phyloP scores from a whole-genome alignment of 2,797 vertebrate genomes.

The Octomys mimax region DNA sequence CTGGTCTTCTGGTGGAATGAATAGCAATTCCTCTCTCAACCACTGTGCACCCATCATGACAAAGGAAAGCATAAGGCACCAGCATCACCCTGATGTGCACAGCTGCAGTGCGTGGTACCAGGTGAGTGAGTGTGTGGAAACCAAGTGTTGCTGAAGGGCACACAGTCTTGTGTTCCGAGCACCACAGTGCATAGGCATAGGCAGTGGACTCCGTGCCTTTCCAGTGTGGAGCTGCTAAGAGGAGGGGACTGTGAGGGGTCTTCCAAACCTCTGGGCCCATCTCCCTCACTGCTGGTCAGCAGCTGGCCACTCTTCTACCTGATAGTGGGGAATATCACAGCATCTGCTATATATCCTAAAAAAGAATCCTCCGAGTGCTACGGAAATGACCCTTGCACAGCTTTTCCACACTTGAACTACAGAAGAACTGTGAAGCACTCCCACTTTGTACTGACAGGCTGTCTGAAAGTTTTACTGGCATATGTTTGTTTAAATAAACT shows the following conservation, averaged over 20 bases:
- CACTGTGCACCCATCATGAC: background rate
- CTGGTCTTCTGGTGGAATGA: background rate
- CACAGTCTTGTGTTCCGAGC: background rate
- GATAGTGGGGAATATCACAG: background rate
- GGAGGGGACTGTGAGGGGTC: background rate
- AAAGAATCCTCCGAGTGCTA: conserved; percentile 20
- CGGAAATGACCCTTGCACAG: background rate
- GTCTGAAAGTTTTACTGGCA: background rate
- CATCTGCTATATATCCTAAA: background rate
- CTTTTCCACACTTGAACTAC: background rate
- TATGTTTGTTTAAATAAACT: conserved; percentile 36
- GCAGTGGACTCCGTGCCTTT: background rate
- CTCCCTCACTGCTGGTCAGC: background rate
- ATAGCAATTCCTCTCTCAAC: background rate
- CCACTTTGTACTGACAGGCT: background rate
- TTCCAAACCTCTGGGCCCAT: background rate
- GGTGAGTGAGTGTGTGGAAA: background rate
- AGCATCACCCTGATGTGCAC: background rate
- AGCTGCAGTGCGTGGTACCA: background rate
- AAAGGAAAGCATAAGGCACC: background rate
- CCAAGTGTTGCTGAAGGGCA: background rate
- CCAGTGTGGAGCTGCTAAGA: background rate
- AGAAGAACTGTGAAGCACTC: background rate
- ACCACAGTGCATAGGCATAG: background rate
- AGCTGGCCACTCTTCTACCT: background rate